Conservation (phyloP, 2,888 invertebrate genomes). For the Eugnorisma glareosa region DNA sequence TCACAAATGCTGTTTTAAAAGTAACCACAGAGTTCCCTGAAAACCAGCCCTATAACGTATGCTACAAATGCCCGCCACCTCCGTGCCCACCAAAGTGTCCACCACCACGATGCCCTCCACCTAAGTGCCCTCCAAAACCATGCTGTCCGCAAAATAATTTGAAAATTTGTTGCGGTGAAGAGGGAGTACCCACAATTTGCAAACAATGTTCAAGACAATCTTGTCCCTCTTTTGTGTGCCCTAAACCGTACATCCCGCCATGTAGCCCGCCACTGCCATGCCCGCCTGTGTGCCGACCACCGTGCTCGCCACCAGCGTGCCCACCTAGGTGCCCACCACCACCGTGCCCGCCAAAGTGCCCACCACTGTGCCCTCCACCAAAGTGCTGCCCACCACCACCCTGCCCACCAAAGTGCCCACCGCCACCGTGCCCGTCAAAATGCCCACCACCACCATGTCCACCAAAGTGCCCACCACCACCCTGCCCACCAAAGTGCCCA, state of each 20-base stretch:
- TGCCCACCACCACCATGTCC: conserved; percentile 1
- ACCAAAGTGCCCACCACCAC: background rate
- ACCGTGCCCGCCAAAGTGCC: background rate
- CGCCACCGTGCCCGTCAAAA: background rate
- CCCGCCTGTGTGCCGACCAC: background rate
- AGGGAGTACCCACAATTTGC: conserved; percentile 21
- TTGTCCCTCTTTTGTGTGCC: conserved; percentile 6
- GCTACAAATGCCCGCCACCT: conserved; percentile 32
- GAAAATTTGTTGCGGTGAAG: conserved; percentile 12
- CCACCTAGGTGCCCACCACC: background rate
- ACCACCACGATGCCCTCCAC: background rate
- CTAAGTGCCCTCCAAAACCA: background rate
- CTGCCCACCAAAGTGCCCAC: conserved; percentile 5
- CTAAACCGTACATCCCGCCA: conserved; percentile 6
- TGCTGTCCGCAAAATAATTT: background rate
- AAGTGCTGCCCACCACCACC: background rate
- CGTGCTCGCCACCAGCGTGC: background rate
- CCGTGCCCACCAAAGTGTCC: background rate
- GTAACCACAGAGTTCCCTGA: conserved; percentile 70
- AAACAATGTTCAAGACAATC: conserved; percentile 9
- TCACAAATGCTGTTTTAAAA: conserved; percentile 65
- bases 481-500: background rate
- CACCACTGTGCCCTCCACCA: background rate
- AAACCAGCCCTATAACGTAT: conserved; percentile 58
- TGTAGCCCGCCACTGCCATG: conserved; percentile 4